Base-by-base conservation (phyloP, 2,888 invertebrate genomes). In the Rotaria socialis region DNA sequence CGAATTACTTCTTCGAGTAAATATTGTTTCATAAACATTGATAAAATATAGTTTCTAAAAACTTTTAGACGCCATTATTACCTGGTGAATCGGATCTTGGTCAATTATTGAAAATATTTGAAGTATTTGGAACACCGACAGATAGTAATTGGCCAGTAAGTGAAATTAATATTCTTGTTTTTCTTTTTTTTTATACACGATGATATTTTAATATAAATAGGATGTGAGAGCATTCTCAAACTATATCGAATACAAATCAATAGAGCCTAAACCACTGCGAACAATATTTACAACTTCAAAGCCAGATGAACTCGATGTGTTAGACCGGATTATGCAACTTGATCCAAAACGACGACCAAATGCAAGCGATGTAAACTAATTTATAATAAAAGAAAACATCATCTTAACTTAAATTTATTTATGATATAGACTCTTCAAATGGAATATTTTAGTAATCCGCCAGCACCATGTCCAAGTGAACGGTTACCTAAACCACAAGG, bases 31-130 rank as follows among this genome's bases (percentile, higher is more conserved):
- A 19, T 41, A 0, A 41, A 67, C 41, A 52, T 41, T 27, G 22
- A 85, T 27, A 24, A 24, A 80, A 80, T 56, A 75, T n/a, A 35
- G 22, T 58, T 22, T 86, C 5, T 85, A 16, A 35, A 35, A 35
- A 74, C 52, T 55, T 88, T 35, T 88, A 92, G 92, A 94, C 95
- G 7, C 98, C 99, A 2, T 95, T 99, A 89, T 93, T 99, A 87
- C 96, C 97, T 0, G 98, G 98, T 11, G 98, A 98, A 89, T 95
- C 96, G 0, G 99, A 99, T 91, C 92, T 99, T 86, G 97, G 98
- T 92, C 99, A 99, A 90, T 92, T 99, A 75, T 95, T 95, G 0
- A 95, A 94, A 89, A 99, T 99, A 89, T 98, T 97, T 91, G 95
- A 95, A 92, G 56, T 88, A 55, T 86, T 98, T 88, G 99, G 99